A percentile compares a stretch with the other conserved stretches of the same genome.
Conservation (phyloP, 2,888 invertebrate species). For the Lasioglossum zephyrum region DNA sequence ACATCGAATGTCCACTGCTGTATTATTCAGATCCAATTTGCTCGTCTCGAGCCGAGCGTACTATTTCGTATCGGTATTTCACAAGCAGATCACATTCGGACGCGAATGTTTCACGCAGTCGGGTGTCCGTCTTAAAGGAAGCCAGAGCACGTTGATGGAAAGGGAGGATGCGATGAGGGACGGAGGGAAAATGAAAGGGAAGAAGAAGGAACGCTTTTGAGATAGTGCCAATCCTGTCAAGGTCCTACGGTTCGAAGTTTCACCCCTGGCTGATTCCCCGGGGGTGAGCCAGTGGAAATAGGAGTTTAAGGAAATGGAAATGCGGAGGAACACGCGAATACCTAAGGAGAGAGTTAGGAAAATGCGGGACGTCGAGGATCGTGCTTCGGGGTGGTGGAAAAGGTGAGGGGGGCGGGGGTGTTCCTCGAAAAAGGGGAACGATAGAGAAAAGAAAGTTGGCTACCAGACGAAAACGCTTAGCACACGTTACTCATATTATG, state of each 20-base stretch:
- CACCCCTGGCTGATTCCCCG: slow-evolving; percentile 36
- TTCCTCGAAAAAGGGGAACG: background rate
- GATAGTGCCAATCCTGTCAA: slow-evolving; percentile 72
- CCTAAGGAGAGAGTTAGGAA: slow-evolving; percentile 46
- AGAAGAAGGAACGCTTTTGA: slow-evolving; percentile 68
- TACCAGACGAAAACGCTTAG: slow-evolving; percentile 65
- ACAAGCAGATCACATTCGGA: slow-evolving; percentile 44
- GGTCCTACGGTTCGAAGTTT: slow-evolving; percentile 49
- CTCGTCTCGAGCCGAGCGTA: background rate
- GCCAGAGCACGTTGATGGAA: background rate
- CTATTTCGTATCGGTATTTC: slow-evolving; percentile 11
- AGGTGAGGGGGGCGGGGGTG: slow-evolving; percentile 21
- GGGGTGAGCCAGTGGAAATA: slow-evolving; percentile 39
- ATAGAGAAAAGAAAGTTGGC: slow-evolving; percentile 35
- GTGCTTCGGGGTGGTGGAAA: slow-evolving; percentile 11
- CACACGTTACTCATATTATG: slow-evolving; percentile 70
- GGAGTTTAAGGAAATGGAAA: slow-evolving; percentile 70
- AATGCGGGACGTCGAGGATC: slow-evolving; percentile 36
- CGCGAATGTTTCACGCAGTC: slow-evolving; percentile 42
- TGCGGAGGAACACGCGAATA: slow-evolving; percentile 40
- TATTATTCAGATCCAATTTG: slow-evolving; percentile 3
- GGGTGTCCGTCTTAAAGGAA: slow-evolving; percentile 6
- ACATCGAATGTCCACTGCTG: background rate
- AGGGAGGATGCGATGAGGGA: background rate
- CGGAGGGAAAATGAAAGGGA: slow-evolving; percentile 41